Base-by-base conservation (phyloP, 2,888 invertebrate genomes). In the Pasiphila rectangulata region DNA sequence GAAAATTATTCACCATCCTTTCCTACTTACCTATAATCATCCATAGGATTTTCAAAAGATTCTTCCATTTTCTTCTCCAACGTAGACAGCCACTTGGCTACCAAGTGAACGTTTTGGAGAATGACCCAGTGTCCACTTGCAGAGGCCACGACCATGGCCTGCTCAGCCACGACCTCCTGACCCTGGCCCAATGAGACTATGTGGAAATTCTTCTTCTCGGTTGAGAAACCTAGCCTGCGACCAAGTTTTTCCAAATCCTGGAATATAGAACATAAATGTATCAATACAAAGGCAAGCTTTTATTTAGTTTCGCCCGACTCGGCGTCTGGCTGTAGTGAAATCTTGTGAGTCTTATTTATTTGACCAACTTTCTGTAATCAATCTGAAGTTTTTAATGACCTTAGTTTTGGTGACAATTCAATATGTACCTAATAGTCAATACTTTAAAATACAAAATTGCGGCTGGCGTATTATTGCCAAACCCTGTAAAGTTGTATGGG, bases 171-270 rank as follows among this genome's bases (percentile, higher is more conserved):
- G 1, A 94, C 86, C 80, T 98, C 98, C 74, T 98, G 98, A 0
- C 98, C 98, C 79, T 98, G 98, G 0, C 98, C 98, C 21, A 98
- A 82, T 0, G 98, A 97, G 2, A 98, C 95, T 63, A 96, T 98
- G 79, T 98, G 96, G 76, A 98, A 96, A 72, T 96, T 98, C 53
- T 92, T 92, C 59, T 91, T 91, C 56, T 96, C 95, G 5, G 91
- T 90, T 0, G 94, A 93, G 70, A 94, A 96, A 7, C 96, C 96
- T 40, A 97, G 59, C 66, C 92, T 92, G 59, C 92, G 93, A 0
- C 97, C 98, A 15, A 97, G 78, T 55, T 92, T 93, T 79, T 98
- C 98, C 0, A 98, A 94, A 75, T 98, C 98, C 92, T 92, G 56
- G 19, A 67, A 35, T 9, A n/a, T n/a, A n/a, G n/a, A n/a, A n/a